Percentiles rank a stretch among this genome's conserved stretches.
phyloP scores from a whole-genome alignment of 2,888 invertebrate species.

The Lasioglossum calceatum region DNA sequence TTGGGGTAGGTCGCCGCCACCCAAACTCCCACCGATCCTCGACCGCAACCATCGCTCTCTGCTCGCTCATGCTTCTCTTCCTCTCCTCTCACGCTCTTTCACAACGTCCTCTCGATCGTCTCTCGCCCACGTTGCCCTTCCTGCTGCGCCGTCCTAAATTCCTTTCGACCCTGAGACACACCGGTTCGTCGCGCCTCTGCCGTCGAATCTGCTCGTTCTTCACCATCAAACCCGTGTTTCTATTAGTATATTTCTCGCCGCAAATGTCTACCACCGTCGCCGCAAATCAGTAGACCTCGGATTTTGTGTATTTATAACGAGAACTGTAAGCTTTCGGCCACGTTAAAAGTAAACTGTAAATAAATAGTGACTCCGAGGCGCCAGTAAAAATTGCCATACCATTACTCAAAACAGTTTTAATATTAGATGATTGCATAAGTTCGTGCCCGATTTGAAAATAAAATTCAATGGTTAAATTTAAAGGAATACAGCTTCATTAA shows the following conservation, averaged over 20 bases:
- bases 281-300: neutral
- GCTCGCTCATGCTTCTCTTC: conserved; percentile 18
- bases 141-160: conserved; percentile 36
- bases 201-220: neutral
- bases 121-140: conserved; percentile 25
- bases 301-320: neutral
- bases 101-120: neutral
- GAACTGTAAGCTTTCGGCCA: neutral
- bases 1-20: conserved; percentile 77
- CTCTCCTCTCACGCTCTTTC: conserved; percentile 20
- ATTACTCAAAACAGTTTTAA: no score
- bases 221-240: neutral
- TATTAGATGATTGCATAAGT: no score
- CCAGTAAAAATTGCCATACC: no score
- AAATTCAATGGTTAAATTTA: no score
- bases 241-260: neutral
- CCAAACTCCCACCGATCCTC: conserved; percentile 44
- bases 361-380: no score
- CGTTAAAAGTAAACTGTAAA: no score
- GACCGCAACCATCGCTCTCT: conserved; percentile 29
- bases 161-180: neutral
- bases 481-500: no score
- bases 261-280: neutral
- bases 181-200: neutral
- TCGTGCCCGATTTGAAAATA: no score